Percentiles rank a stretch among this genome's conserved stretches.
Conservation (phyloP, 92 coral and sea anemone genomes). For the Epizoanthus stellaris region DNA sequence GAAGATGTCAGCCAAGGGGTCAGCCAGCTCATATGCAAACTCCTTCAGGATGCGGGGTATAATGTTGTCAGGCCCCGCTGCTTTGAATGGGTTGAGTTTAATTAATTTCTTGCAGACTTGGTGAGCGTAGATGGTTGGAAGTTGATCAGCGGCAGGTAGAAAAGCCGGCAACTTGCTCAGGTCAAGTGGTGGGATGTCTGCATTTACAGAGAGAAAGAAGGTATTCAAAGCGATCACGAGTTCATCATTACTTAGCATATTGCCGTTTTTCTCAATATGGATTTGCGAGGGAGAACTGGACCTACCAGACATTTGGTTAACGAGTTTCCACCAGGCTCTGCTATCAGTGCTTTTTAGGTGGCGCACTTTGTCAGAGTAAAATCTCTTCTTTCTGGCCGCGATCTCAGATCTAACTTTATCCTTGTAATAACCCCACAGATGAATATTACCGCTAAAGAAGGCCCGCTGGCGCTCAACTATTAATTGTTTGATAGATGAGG, state of each 20-base stretch:
- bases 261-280: slow-evolving; percentile 20
- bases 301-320: slow-evolving; percentile 34
- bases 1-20: slow-evolving; percentile 10
- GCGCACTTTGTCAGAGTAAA: slow-evolving; percentile 16
- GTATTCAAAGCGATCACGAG: slow-evolving; percentile 9
- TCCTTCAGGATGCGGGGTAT: slow-evolving; percentile 1
- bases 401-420: slow-evolving; percentile 24
- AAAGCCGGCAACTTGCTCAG: slow-evolving; percentile 22
- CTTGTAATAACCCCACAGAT: slow-evolving; percentile 7
- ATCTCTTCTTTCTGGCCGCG: slow-evolving; percentile 5
- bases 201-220: too few species aligned
- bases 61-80: slow-evolving; percentile 21
- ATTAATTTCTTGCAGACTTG: slow-evolving; percentile 24
- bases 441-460: slow-evolving; percentile 11
- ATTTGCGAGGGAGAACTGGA: slow-evolving; percentile 7
- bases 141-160: slow-evolving; percentile 36
- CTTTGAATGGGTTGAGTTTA: slow-evolving; percentile 1
- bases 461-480: slow-evolving; percentile 37
- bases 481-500: neutral
- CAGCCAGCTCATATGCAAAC: slow-evolving; percentile 21
- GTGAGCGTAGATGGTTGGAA: slow-evolving; percentile 29
- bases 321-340: slow-evolving; percentile 34
- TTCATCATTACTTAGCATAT: slow-evolving; percentile 14
- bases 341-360: slow-evolving; percentile 21
- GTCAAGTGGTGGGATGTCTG: slow-evolving; percentile 7